Evolutionary conservation across 2,888 invertebrate species (phyloP), one percentile per base, ranked within the genome.

Genomic region (Eupithecia abbreviata): DNA sequence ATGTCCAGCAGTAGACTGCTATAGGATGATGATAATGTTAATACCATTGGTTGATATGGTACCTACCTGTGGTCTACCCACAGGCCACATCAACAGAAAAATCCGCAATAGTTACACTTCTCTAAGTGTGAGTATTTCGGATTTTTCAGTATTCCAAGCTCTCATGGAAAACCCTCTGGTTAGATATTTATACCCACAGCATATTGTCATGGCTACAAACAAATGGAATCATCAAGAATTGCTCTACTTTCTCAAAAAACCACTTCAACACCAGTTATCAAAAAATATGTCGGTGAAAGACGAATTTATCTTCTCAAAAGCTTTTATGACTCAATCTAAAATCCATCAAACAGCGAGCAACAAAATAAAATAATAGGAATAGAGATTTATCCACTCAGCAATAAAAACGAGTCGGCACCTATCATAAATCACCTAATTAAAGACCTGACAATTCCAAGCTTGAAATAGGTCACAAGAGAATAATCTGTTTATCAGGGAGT

Each of bases 391-490:
- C 45, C 55, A 65, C 71, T 66, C 70, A 49, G 68, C 78, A 65
- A 58, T 73, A 76, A 79, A 79, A 58, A 80, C 73, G 51, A 42
- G 55, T 41, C 67, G 68, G 67, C 41, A 49, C 49, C 67, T 68
- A 72, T 73, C 76, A 71, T 80, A 78, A 80, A 80, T 82, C 77
- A 82, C 78, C 69, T 75, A 79, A 81, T 79, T 79, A 79, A 80
- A 76, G 70, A 55, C 55, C 73, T 76, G 79, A 80, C 67, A 72
- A 71, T 49, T 68, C 71, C 79, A 76, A 66, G 42, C 66, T 71
- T 75, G 68, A 83, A 77, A 76, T 84, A 75, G 83, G 83, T 82
- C 82, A 83, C 75, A 75, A 58, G 70, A 76, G 79, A 82, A 75
- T 81, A 80, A 82, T 82, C 77, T 78, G 68, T 71, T 72, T 78